Conservation (phyloP, 35 echinoderm and acorn worm genomes). For the Lytechinus pictus region DNA sequence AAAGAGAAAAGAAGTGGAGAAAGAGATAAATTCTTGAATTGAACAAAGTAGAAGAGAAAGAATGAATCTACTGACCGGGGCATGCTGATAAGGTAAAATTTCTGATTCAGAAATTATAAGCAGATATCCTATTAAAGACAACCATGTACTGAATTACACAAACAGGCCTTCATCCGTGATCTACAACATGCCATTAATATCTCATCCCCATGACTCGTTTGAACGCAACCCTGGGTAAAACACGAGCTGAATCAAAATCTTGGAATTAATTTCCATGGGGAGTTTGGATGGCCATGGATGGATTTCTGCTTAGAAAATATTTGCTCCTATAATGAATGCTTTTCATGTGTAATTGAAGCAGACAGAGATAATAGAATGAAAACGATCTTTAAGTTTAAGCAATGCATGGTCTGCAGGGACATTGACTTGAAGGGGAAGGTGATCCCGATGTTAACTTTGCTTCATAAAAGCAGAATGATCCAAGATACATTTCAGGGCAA, state of each 20-base stretch:
- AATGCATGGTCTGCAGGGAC: neutral
- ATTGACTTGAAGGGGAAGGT: neutral
- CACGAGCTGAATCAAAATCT: neutral
- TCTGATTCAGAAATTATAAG: neutral
- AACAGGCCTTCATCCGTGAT: neutral
- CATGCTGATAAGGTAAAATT: neutral
- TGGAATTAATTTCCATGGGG: neutral
- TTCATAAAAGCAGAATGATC: too few relatives aligned
- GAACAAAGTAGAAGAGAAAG: neutral
- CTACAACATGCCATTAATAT: neutral
- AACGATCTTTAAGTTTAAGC: neutral
- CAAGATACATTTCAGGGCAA: too few relatives aligned
- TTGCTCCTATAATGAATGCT: neutral
- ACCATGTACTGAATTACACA: neutral
- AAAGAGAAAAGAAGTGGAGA: neutral
- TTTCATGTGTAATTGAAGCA: neutral
- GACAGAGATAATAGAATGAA: neutral
- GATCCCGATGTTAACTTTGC: too few relatives aligned
- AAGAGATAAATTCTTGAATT: too few relatives aligned
- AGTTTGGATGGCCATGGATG: neutral
- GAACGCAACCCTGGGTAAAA: neutral
- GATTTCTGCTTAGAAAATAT: neutral
- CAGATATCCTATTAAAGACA: neutral
- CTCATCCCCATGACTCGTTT: neutral
- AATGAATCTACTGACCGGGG: neutral